These are phyloP conservation scores for Mimachlamys varia DNA, from an alignment of 2,888 invertebrate species.

Conservation along the genomic window DNA sequence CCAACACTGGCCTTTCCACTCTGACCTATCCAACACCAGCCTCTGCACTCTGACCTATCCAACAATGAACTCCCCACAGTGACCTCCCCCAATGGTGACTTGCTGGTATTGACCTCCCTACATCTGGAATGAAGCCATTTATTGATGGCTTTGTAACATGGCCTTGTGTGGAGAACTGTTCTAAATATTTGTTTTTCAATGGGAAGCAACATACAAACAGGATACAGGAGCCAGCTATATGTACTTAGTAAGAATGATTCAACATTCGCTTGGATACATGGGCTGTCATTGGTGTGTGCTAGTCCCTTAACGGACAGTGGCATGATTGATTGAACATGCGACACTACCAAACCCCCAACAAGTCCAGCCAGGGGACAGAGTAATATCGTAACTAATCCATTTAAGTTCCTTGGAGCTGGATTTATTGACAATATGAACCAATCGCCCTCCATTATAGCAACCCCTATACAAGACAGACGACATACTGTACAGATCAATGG, in stretches of 20 bases:
- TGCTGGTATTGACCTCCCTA: neutral
- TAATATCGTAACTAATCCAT: neutral
- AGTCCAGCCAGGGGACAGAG: neutral
- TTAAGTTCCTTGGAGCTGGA: neutral
- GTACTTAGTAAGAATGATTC: neutral
- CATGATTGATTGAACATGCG: neutral
- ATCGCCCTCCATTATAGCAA: neutral
- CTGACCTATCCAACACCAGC: too few species aligned
- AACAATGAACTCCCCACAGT: too few species aligned
- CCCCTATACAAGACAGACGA: neutral
- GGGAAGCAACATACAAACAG: neutral
- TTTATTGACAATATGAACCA: constrained; percentile 21
- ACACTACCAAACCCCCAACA: neutral
- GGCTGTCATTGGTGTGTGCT: neutral
- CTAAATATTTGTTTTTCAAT: neutral
- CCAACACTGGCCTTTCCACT: too few species aligned
- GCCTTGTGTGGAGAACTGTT: neutral
- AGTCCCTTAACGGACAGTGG: neutral
- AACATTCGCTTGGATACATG: neutral
- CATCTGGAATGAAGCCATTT: constrained; percentile 22
- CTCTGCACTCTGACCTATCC: too few species aligned
- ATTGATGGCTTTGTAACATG: neutral
- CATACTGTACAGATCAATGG: neutral
- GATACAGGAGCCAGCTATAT: neutral
- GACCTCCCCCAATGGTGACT: neutral